These are phyloP conservation scores for Sus cebifrons DNA, from an alignment of 2,797 vertebrate species.

Conservation along the genomic window DNA sequence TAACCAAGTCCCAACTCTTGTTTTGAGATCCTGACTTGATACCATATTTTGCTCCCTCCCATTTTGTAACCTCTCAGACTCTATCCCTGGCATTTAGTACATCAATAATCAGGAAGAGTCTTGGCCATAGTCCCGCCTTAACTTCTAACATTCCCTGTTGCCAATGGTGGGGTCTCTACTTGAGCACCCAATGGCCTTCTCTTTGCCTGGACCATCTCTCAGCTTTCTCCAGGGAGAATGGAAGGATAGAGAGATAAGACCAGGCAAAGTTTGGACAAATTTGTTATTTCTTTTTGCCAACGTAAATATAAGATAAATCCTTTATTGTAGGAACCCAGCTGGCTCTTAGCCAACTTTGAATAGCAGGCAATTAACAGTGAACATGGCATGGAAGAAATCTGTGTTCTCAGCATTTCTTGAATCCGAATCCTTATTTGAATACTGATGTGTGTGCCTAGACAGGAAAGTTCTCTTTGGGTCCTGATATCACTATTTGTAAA, in stretches of 20 bases:
- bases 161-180: neutral
- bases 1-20: neutral
- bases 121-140: neutral
- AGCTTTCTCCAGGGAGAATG: neutral
- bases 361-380: neutral
- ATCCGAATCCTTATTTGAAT: neutral
- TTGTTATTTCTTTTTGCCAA: neutral
- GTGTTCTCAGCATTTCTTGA: neutral
- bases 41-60: neutral
- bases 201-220: neutral
- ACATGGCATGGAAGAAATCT: neutral
- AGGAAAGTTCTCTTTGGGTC: neutral
- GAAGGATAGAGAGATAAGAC: neutral
- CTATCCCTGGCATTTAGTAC: neutral
- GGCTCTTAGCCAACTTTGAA: neutral
- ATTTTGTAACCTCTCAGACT: neutral
- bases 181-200: neutral
- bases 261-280: neutral
- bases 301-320: neutral
- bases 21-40: slow-evolving; percentile 3
- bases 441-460: neutral
- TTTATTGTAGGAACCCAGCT: neutral
- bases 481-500: neutral
- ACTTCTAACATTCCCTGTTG: neutral
- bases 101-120: neutral